phyloP scores from a whole-genome alignment of 2,113 vertebrate species.

The Callipepla californica region DNA sequence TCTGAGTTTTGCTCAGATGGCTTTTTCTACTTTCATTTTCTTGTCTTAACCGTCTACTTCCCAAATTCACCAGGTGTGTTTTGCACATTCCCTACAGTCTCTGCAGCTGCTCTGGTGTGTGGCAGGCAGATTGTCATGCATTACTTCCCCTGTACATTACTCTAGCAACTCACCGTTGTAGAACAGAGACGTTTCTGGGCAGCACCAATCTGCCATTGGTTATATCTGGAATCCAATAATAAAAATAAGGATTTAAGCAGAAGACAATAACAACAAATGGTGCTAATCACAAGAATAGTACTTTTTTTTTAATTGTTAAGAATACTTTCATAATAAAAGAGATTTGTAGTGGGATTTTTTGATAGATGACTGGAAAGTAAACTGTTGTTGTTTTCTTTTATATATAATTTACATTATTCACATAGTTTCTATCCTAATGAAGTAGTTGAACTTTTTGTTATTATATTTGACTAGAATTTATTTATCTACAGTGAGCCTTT shows the following conservation, averaged over 20 bases:
- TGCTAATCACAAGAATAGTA: neutral
- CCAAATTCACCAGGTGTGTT: conserved; percentile 23
- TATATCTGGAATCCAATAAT: neutral
- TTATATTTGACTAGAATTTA: neutral
- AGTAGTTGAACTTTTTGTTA: neutral
- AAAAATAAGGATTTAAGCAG: neutral
- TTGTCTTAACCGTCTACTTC: conserved; percentile 3
- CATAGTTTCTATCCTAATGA: neutral
- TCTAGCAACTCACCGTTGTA: neutral
- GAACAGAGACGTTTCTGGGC: neutral
- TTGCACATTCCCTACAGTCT: neutral
- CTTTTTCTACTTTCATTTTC: neutral
- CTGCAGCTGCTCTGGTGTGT: neutral
- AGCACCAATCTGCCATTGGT: neutral
- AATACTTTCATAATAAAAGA: neutral
- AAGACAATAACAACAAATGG: neutral
- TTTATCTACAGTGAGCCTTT: neutral
- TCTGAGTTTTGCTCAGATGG: neutral
- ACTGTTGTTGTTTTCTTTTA: neutral
- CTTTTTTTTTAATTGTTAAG: neutral
- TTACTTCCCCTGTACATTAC: neutral
- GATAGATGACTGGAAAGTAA: neutral
- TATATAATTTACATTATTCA: neutral
- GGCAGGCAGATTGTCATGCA: neutral
- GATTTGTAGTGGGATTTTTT: neutral